A percentile compares a stretch with the other conserved stretches of the same genome.
These are phyloP conservation scores for Thyatira batis DNA, from an alignment of 2,888 invertebrate genomes.

Conservation along the genomic window DNA sequence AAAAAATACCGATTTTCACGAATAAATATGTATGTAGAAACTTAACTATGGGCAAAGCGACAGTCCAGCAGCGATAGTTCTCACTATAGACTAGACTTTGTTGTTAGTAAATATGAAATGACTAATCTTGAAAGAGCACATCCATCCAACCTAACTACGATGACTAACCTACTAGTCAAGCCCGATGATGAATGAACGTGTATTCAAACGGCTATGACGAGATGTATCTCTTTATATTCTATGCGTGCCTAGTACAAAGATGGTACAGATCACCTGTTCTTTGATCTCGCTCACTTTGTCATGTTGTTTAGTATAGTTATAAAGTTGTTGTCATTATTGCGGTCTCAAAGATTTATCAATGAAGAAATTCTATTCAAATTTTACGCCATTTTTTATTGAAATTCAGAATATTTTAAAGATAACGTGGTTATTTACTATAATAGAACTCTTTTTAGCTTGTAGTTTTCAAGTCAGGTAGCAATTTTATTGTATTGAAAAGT, in stretches of 20 bases:
- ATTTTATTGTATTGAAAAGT: neutral
- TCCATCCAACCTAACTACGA: neutral
- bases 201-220: constrained; percentile 33
- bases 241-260: constrained; percentile 50
- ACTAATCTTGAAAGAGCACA: neutral
- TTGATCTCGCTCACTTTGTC: constrained; percentile 32
- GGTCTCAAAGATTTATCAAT: neutral
- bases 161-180: neutral
- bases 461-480: too few species aligned
- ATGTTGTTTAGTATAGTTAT: neutral
- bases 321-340: neutral
- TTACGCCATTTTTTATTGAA: neutral
- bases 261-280: constrained; percentile 58
- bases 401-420: too few species aligned
- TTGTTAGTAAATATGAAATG: constrained; percentile 1
- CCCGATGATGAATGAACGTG: constrained; percentile 33
- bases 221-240: constrained; percentile 32
- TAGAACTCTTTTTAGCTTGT: too few species aligned
- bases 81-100: neutral
- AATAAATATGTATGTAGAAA: neutral
- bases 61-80: too few species aligned
- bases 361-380: neutral
- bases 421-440: too few species aligned
- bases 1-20: too few species aligned
- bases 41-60: neutral